phyloP scores from a whole-genome alignment of 2,797 vertebrate species.

The Natrix natrix region DNA sequence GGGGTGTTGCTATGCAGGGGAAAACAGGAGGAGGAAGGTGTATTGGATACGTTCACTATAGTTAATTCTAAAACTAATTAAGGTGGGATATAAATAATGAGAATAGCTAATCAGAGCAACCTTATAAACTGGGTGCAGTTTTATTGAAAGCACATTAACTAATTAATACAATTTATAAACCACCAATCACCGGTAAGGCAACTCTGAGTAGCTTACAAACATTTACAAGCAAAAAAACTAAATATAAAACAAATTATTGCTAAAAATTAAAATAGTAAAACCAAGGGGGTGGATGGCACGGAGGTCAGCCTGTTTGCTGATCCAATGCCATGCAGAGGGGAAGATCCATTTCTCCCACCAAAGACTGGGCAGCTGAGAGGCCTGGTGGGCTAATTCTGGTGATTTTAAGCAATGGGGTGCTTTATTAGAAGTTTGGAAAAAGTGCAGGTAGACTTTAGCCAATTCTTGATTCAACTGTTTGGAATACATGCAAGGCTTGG shows the following conservation, averaged over 20 bases:
- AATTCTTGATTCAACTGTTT: not conserved
- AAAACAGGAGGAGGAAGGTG: not conserved
- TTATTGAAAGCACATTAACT: not conserved
- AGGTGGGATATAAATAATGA: not conserved
- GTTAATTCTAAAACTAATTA: not conserved
- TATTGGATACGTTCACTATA: not conserved
- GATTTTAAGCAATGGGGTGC: not conserved
- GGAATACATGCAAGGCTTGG: not conserved
- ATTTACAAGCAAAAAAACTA: not conserved
- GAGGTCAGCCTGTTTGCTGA: not conserved
- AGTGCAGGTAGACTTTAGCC: no score
- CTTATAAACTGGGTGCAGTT: not conserved
- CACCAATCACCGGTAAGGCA: not conserved
- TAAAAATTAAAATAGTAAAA: not conserved
- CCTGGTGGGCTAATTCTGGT: not conserved
- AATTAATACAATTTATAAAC: not conserved
- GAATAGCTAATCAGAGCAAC: not conserved
- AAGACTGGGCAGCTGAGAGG: no score
- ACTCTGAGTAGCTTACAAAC: not conserved
- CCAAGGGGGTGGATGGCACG: not conserved
- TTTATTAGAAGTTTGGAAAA: not conserved
- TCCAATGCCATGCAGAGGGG: not conserved
- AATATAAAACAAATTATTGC: not conserved
- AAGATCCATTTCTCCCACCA: not conserved
- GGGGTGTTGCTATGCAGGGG: not conserved